Base-by-base conservation (phyloP, 1,140 invertebrate genomes). In the Thalassaphorura encarpata region DNA sequence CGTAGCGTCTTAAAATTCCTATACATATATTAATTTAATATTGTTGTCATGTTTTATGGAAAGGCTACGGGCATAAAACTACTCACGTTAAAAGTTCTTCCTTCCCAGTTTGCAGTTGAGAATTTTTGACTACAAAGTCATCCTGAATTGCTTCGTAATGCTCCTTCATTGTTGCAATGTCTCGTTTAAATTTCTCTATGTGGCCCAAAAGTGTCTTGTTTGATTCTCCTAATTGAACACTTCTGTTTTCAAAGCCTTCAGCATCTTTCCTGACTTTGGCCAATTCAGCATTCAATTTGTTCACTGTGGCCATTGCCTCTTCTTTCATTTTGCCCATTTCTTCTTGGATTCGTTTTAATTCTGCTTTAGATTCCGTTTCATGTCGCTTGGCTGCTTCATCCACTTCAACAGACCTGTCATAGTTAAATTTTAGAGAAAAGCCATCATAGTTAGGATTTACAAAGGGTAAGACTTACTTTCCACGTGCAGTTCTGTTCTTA, bases 131-230 rank as follows among this genome's bases (percentile, higher is more conserved):
- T 11, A 61, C 63, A 58, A 64, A 61, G 40, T 64, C 63, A 28
- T 64, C 77, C 28, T 75, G 66, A 27, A 80, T 74, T 65, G 77
- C 75, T 54, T 80, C 78, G 69, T 80, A 82, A 51, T 77, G 75
- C 15, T 72, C 68, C 26, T 68, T 68, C 36, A 77, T 69, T 42
- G 75, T 67, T 67, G 76, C 78, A 63, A 83, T 80, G 42, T 70
- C 73, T 58, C 76, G 74, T 62, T 77, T 80, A 42, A 73, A 73
- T 69, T 78, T 80, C 31, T 81, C 79, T 15, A 64, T 49, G 49
- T 64, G 56, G 27, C 28, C 29, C n/a, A 61, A 56, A 26, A 63
- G 47, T 52, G 19, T 63, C 52, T 52, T 66, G 41, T 66, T 66
- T 26, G 52, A 54, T 29, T 63, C 63, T 48, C 33, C 47, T 24